Conservation (phyloP, 1,140 invertebrate species). For the Dreissena rostriformis region DNA sequence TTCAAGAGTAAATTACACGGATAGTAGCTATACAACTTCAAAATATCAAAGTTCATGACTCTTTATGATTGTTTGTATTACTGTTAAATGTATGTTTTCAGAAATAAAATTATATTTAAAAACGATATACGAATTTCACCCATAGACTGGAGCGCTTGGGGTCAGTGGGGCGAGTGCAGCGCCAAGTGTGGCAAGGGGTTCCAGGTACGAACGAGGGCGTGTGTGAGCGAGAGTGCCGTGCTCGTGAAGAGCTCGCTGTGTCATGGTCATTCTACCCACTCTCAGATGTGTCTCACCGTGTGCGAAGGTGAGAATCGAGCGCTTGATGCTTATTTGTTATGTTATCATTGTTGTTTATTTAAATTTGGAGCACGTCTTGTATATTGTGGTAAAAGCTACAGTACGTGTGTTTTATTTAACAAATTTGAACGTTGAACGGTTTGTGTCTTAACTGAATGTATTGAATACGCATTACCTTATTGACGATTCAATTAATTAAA, state of each 20-base stretch:
- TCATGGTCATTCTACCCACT: slow-evolving; percentile 20
- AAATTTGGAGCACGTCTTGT: neutral
- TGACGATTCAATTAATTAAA: neutral
- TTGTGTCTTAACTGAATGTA: neutral
- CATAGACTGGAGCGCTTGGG: slow-evolving; percentile 39
- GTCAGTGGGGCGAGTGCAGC: slow-evolving; percentile 30
- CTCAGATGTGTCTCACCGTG: slow-evolving; percentile 37
- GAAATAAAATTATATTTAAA: neutral
- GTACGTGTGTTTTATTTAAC: neutral
- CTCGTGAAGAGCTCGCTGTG: slow-evolving; percentile 30
- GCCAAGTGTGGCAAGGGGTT: slow-evolving; percentile 52
- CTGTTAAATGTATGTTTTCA: neutral
- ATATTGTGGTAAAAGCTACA: neutral
- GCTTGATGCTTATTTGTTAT: slow-evolving; percentile 9
- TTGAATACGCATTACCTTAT: neutral
- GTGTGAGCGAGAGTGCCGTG: slow-evolving; percentile 18
- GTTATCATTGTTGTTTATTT: no score
- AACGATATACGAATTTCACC: neutral
- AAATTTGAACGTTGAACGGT: neutral
- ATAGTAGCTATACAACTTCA: no score
- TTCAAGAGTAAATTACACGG: no score
- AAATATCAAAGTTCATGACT: no score
- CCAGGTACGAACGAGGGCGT: slow-evolving; percentile 35
- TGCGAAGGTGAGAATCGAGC: slow-evolving; percentile 35
- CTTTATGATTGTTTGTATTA: no score